Evolutionary conservation across 2,888 invertebrate genomes (phyloP), one percentile per base, ranked within the genome.

Genomic region (Chouioia cunea): DNA sequence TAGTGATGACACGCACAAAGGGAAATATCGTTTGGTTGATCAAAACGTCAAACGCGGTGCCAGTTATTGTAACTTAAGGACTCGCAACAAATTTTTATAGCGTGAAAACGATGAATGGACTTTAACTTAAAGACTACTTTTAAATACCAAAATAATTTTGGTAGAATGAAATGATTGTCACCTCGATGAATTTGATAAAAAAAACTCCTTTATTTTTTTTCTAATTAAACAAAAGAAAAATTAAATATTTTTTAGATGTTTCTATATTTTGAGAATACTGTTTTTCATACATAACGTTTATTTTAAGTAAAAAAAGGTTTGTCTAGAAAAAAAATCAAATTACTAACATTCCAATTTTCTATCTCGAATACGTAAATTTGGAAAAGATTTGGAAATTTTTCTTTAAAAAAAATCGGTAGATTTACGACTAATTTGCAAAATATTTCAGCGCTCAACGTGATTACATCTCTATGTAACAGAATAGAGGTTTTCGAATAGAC

Each of bases 1-100:
- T 59, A 43, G 54, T 66, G 64, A 63, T 66, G 22, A 70, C 56
- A 50, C 66, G 73, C 70, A 73, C 66, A 73, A 70, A 73, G 59
- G 63, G 56, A 68, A 69, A 65, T 59, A 18, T 47, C n/a, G 66
- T 70, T 57, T 56, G 50, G 65, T 65, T 23, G 52, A 36, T 16
- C 43, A 63, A 58, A 46, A 70, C 53, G 44, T 63, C 62, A 70
- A 50, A 54, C 58, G 58, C 52, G 73, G 69, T 70, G 58, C 66
- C 73, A 73, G 70, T 73, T 68, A 70, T 64, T 67, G 16, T 73
- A 73, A 36, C 65, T 65, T 70, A 64, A 70, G 65, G 44, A 73
- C 52, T 64, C 46, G 58, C 3, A 46, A 70, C 60, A 70, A 73
- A 70, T 66, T 71, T 71, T 63, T 66, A 70, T 73, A 65, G 63